A percentile compares a stretch with the other conserved stretches of the same genome.
Evolutionary conservation across 2,113 vertebrate genomes (phyloP).

Genomic region (Eurystomus gularis): DNA sequence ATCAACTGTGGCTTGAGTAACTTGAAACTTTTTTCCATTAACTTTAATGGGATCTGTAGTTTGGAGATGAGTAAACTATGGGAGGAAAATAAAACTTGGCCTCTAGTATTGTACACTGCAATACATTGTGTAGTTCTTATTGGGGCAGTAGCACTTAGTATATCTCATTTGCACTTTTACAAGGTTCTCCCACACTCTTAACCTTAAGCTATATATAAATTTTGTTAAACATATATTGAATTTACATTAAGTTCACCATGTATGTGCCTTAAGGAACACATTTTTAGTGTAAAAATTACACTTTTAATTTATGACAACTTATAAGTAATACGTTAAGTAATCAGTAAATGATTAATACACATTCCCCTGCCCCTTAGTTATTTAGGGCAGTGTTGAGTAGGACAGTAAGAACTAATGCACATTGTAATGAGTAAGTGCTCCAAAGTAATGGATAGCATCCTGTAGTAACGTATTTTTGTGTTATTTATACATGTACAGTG

Average conservation of each 20-base stretch:
- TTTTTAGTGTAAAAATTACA: conserved; percentile 8
- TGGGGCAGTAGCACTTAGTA: neutral
- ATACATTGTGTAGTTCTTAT: neutral
- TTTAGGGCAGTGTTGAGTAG: conserved; percentile 60
- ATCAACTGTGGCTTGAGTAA: neutral
- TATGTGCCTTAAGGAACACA: conserved; percentile 14
- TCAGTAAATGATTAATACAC: conserved; percentile 73
- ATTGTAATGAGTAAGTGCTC: conserved; percentile 24
- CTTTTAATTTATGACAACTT: conserved; percentile 18
- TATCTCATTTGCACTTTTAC: neutral
- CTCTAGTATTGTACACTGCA: neutral
- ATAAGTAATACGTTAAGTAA: conserved; percentile 71
- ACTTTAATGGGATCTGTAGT: neutral
- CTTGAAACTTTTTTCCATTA: neutral
- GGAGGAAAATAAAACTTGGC: neutral
- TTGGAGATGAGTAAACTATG: neutral
- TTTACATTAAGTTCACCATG: neutral
- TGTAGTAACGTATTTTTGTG: conserved; percentile 62
- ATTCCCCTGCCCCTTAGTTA: conserved; percentile 59
- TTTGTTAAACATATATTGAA: neutral
- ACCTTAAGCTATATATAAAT: neutral
- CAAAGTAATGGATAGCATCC: conserved; percentile 59
- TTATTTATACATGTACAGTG: conserved; percentile 57
- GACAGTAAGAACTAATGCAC: conserved; percentile 60
- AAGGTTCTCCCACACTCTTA: neutral